Percentiles rank a stretch among this genome's conserved stretches.
phyloP scores from a whole-genome alignment of 2,113 vertebrate species.

The Aspiorhynchus laticeps region DNA sequence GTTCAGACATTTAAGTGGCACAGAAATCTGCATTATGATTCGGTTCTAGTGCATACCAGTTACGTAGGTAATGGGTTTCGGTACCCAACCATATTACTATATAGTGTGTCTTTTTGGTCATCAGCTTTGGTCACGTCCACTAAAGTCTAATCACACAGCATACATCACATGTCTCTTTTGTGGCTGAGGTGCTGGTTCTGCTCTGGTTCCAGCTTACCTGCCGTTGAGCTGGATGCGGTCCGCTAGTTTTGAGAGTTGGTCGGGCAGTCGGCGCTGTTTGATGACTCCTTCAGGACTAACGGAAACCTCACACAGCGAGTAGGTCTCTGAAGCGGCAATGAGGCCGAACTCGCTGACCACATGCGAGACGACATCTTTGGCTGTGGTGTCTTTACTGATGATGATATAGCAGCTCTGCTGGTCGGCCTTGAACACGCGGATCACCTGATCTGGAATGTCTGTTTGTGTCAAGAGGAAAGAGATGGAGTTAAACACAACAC shows the following conservation, averaged over 20 bases:
- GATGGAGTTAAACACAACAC: background rate
- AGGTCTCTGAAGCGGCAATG: constrained; percentile 81
- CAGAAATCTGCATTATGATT: too few species aligned
- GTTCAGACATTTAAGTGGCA: too few species aligned
- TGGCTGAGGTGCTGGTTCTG: background rate
- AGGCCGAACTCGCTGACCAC: constrained; percentile 90
- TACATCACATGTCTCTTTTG: background rate
- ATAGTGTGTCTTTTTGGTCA: background rate
- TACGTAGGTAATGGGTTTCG: too few species aligned
- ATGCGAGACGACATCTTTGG: constrained; percentile 93
- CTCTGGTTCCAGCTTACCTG: constrained; percentile 73
- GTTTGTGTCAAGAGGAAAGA: background rate
- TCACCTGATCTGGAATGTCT: constrained; percentile 98
- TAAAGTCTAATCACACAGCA: background rate
- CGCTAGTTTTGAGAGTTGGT: constrained; percentile 94
- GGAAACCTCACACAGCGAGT: constrained; percentile 94
- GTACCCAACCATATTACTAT: too few species aligned
- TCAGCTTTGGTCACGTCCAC: background rate
- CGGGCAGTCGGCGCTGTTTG: constrained; percentile 91
- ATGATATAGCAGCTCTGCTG: constrained; percentile 98
- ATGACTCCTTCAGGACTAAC: constrained; percentile 94
- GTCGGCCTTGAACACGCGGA: constrained; percentile 94
- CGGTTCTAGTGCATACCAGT: too few species aligned
- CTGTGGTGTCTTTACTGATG: constrained; percentile 96
- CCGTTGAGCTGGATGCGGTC: constrained; percentile 97